Base-by-base conservation (phyloP, 2,888 invertebrate genomes). In the Agonum fuliginosum region DNA sequence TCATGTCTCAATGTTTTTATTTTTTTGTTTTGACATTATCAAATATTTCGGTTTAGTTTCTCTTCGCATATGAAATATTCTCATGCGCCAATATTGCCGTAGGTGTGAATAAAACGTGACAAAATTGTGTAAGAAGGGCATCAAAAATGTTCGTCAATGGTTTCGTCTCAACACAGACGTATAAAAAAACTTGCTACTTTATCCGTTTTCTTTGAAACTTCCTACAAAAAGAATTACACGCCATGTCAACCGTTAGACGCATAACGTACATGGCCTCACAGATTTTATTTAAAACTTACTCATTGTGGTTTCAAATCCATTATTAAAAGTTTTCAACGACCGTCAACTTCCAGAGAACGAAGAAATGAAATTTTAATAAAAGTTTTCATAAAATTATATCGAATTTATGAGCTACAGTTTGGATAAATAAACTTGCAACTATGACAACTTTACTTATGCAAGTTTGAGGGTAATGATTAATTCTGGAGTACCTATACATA, bases 281-380 rank as follows among this genome's bases (percentile, higher is more conserved):
- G 69, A 69, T 69, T 69, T 58, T 43, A 34, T 51, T 51, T 51
- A 17, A 71, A 71, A 71, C 48, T 71, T 30, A 27, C 71, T 71
- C 48, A 69, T 69, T 71, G 48, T 71, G 71, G 51, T 67, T 30
- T 71, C 71, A 71, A 71, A 71, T 30, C 71, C 51, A 48, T 71
- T 71, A 71, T 51, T 71, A 51, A 71, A 71, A 71, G 10, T 71
- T 51, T 69, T 43, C 43, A 69, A 19, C 46, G 58, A 30, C 17
- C 24, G 24, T 30, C 58, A 58, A 27, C 27, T 58, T 27, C 30
- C 10, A 0, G 8, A 58, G 12, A 24, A 58, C 27, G 43, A 24
- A 67, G 69, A 69, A 69, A 69, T 43, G 58, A 62, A 62, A 62
- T 62, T 69, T 69, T 69, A 69, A 69, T 43, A 69, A 69, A 69